phyloP scores from a whole-genome alignment of 1,140 invertebrate genomes.

The Doryteuthis pealeii region DNA sequence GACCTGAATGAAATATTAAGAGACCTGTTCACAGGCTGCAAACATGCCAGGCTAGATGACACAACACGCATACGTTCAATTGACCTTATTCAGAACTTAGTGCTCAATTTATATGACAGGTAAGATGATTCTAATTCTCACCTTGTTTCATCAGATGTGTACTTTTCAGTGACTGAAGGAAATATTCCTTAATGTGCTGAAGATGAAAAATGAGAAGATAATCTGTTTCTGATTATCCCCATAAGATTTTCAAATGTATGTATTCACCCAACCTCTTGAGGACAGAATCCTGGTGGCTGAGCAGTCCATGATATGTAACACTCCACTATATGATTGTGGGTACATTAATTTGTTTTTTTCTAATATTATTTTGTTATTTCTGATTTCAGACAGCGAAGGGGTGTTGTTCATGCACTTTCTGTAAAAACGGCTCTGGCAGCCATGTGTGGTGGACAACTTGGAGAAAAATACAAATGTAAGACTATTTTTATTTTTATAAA shows the following conservation, averaged over 20 bases:
- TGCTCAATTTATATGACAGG: constrained; percentile 69
- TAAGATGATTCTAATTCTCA: constrained; percentile 1
- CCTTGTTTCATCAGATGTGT: not conserved
- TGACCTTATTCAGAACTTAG: constrained; percentile 58
- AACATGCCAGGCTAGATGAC: not conserved
- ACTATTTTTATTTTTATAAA: constrained; percentile 3
- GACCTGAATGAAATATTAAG: constrained; percentile 2
- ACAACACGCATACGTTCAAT: not conserved
- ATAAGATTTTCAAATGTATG: no score
- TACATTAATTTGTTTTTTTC: no score
- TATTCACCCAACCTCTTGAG: no score
- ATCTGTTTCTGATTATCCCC: no score
- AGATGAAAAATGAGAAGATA: no score
- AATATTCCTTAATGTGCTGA: no score
- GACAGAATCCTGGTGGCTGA: no score
- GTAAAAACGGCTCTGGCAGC: constrained; percentile 68
- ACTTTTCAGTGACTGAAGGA: not conserved
- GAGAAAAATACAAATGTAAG: constrained; percentile 67
- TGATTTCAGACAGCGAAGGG: constrained; percentile 59
- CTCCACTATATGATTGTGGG: no score
- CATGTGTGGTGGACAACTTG: constrained; percentile 65
- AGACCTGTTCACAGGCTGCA: not conserved
- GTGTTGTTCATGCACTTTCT: constrained; percentile 63
- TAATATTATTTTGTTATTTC: constrained; percentile 14
- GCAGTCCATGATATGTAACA: no score